Evolutionary conservation across 2,113 vertebrate genomes (phyloP).

Genomic region (Glaucidium brasilianum): DNA sequence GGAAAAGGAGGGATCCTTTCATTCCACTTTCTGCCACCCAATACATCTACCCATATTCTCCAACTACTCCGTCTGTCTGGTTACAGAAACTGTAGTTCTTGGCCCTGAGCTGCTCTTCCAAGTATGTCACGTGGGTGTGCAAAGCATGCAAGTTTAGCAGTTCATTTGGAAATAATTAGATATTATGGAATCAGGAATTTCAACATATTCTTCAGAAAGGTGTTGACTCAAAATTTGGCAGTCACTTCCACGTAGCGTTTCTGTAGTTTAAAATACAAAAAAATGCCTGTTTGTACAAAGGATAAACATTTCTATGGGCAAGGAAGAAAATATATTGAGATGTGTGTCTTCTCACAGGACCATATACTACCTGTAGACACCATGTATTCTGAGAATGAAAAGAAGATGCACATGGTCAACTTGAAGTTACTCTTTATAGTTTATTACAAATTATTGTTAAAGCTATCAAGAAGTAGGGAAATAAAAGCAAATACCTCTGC

Average conservation of each 20-base stretch:
- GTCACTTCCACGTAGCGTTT: neutral
- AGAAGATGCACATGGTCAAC: neutral
- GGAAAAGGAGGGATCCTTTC: neutral
- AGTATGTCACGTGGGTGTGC: rapidly evolving
- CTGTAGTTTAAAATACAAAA: neutral
- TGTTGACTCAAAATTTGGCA: neutral
- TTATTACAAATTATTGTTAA: neutral
- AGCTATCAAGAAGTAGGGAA: neutral
- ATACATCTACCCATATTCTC: neutral
- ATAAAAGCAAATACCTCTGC: neutral
- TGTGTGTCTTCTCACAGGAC: neutral
- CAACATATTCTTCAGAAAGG: neutral
- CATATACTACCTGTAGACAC: neutral
- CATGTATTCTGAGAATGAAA: neutral
- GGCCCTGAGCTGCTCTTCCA: neutral
- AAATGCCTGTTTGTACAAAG: neutral
- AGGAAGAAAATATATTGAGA: neutral
- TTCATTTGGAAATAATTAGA: neutral
- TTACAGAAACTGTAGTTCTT: neutral
- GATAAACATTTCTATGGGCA: neutral
- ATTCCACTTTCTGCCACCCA: neutral
- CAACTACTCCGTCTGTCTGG: neutral
- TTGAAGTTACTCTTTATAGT: neutral
- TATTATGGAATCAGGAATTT: neutral
- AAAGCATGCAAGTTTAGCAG: neutral